Evolutionary conservation across 2,113 vertebrate species (phyloP), one percentile per base, ranked within the genome.

Genomic region (Nesospiza acunhae): DNA sequence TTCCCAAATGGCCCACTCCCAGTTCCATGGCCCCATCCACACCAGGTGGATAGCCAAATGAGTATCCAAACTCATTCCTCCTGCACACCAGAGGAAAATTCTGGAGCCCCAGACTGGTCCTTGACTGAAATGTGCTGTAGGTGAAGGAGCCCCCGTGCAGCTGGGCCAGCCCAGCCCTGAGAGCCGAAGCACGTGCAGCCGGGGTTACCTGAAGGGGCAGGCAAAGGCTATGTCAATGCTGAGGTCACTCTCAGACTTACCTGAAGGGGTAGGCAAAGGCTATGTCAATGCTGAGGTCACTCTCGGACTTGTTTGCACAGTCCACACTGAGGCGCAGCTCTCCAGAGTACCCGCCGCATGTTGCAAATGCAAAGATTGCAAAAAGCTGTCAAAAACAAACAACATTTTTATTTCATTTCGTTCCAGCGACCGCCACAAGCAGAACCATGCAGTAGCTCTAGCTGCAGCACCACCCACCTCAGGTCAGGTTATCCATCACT

Each of bases 351-450:
- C 99, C 99, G 73, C 99, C 99, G 91, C 99, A 99, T 99, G 99
- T 99, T 96, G 99, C 99, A 98, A 99, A 99, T 50, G 99, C 99
- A 98, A 99, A 99, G 97, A 99, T 99, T 96, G 99, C 98, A 99
- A 99, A 99, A 97, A 99, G 98, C 99, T 99, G 98, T 81, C 47
- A 86, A 97, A 81, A 86, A 96, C 75, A 97, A 76, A 88, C 77
- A 92, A 55, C 21, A 72, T 80, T 62, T 93, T 82, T 5, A 84
- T 93, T 93, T 94, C 2, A 30, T 64, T 94, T 93, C 31, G 0
- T 94, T 93, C 67, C 80, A 26, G 75, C 7, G 4, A 67, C 37
- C 44, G 3, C 64, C 76, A 28, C 37, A 5, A 90, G 87, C 59
- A 91, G 63, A 87, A 55, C 74, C 26, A 27, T 6, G 27, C 86